A percentile compares a stretch with the other conserved stretches of the same genome.
Conservation (phyloP, 2,113 vertebrate genomes). For the Pygoscelis adeliae region DNA sequence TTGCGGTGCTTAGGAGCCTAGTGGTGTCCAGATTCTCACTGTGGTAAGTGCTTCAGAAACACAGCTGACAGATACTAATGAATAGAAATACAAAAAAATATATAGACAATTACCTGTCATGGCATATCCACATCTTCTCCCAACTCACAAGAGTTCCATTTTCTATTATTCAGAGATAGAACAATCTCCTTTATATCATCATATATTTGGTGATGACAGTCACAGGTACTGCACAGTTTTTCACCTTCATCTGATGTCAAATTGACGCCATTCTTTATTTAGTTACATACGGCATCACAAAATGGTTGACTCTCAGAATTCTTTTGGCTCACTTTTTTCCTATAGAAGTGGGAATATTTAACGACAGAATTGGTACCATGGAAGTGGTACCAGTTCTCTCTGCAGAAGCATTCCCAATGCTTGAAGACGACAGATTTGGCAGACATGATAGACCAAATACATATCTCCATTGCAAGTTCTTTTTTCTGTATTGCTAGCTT, state of each 20-base stretch:
- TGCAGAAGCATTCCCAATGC: neutral
- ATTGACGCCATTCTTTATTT: neutral
- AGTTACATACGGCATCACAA: neutral
- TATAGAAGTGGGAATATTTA: neutral
- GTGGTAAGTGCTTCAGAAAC: neutral
- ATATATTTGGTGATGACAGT: neutral
- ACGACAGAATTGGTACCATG: neutral
- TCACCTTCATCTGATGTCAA: neutral
- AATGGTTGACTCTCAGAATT: neutral
- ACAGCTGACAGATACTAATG: neutral
- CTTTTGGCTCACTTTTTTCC: neutral
- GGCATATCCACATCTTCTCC: neutral
- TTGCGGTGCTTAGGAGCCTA: neutral
- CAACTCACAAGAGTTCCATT: neutral
- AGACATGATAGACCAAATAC: neutral
- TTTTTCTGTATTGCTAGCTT: neutral
- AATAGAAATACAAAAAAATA: neutral
- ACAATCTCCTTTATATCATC: neutral
- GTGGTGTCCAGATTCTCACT: neutral
- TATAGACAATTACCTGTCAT: neutral
- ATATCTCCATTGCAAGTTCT: neutral
- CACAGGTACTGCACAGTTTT: neutral
- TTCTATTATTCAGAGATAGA: neutral
- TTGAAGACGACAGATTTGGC: neutral
- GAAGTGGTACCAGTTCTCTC: neutral